Base-by-base conservation (phyloP, 2,797 vertebrate genomes). In the Sebastolobus alascanus region DNA sequence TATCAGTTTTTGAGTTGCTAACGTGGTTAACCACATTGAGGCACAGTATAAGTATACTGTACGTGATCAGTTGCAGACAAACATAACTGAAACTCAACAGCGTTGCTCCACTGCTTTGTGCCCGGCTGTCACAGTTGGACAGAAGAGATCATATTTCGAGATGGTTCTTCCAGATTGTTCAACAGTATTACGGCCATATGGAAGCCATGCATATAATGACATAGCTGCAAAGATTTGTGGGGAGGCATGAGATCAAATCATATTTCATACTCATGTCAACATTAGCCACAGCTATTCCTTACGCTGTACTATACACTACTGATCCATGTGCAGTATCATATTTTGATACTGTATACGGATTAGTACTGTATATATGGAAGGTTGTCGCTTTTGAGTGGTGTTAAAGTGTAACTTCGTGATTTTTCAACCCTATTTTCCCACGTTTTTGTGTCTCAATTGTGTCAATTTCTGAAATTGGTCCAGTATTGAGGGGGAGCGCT, bases 141-240 rank as follows among this genome's bases (percentile, higher is more conserved):
- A 54, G 56, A 60, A 0, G 4, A 50, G 60, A 67, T 85, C 16
- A 4, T 40, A 54, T 87, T 72, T 83, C 50, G 3, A 70, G 55
- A 86, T 86, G 63, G n/a, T 61, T 90, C 83, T 72, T 77, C 65
- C 82, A 85, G 74, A 84, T 76, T 70, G 54, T 38, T 83, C 35
- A 43, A 10, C 35, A 58, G 13, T 68, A 52, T 79, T 46, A 50
- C 16, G 25, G 52, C 63, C 82, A 88, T 81, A 75, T 87, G 75
- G 69, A 78, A 50, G 31, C 63, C 73, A 63, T 73, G 54, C 43
- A 72, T 73, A 35, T 12, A 65, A 72, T 5, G 3, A 81, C 11
- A 16, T 46, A 54, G 25, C 61, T 68, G 52, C 60, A 60, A 40
- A 69, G 73, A 71, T 61, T 65, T 76, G 27, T 60, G 38, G n/a